These are phyloP conservation scores for Yponomeuta sedellus DNA, from an alignment of 2,888 invertebrate genomes.

Conservation along the genomic window DNA sequence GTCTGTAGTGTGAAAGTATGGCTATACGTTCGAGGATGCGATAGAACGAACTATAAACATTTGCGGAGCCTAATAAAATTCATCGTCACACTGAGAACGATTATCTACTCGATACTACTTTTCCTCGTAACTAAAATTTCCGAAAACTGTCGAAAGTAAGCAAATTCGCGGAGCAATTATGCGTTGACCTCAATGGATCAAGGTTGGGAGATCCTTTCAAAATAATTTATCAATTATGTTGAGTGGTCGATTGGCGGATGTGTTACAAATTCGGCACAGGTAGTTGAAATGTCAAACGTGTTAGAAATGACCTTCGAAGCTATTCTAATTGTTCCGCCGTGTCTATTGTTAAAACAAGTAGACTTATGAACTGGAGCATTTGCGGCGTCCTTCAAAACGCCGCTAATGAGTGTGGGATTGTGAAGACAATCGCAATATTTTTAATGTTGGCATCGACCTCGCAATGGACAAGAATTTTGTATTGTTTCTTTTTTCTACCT, in stretches of 20 bases:
- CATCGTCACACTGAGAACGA: too few species aligned
- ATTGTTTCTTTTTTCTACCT: background rate
- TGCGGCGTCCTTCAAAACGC: conserved; percentile 38
- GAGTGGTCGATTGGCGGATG: background rate
- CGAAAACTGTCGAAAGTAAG: too few species aligned
- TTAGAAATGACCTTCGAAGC: conserved; percentile 17
- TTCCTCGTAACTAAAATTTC: too few species aligned
- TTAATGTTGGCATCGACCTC: background rate
- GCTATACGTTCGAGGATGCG: too few species aligned
- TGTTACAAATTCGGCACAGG: background rate
- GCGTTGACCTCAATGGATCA: background rate
- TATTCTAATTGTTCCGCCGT: background rate
- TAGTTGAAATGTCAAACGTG: conserved; percentile 22
- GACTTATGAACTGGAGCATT: conserved; percentile 19
- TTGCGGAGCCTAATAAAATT: too few species aligned
- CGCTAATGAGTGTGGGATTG: conserved; percentile 51
- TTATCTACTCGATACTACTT: too few species aligned
- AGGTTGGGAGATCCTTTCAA: background rate
- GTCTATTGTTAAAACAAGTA: conserved; percentile 13
- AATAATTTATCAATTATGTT: background rate
- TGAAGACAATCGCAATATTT: conserved; percentile 20
- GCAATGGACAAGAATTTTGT: background rate
- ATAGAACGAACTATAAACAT: too few species aligned
- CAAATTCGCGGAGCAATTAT: background rate
- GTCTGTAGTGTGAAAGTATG: too few species aligned